Conservation (phyloP, 2,888 invertebrate genomes). For the Drosophila fungiperda region DNA sequence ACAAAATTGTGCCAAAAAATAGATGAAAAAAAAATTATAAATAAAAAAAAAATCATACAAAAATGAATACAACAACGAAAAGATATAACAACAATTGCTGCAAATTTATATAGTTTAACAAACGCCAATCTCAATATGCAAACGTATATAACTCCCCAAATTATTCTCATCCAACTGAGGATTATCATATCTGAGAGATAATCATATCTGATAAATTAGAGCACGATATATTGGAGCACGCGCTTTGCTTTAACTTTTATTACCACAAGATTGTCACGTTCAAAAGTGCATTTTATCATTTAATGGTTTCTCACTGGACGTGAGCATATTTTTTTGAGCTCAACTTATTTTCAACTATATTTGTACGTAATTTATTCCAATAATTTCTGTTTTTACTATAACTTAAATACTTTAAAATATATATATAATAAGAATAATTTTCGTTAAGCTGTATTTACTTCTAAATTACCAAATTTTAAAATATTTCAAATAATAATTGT, state of each 20-base stretch:
- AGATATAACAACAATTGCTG: constrained; percentile 5
- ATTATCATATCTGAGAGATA: constrained; percentile 10
- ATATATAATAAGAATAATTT: not conserved
- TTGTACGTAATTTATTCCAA: not conserved
- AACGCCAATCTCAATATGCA: constrained; percentile 63
- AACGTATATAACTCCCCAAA: constrained; percentile 38
- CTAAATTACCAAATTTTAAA: too few relatives aligned
- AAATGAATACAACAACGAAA: constrained; percentile 31
- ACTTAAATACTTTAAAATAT: not conserved
- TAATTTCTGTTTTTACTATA: not conserved
- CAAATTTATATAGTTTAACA: constrained; percentile 56
- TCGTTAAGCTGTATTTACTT: too few relatives aligned
- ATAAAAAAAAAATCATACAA: constrained; percentile 65
- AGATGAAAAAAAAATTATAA: constrained; percentile 68
- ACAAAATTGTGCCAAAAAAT: constrained; percentile 79
- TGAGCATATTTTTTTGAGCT: not conserved
- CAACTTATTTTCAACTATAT: not conserved
- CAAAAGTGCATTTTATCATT: constrained; percentile 6
- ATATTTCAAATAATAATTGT: too few relatives aligned
- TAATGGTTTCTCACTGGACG: not conserved
- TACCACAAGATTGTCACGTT: constrained; percentile 39
- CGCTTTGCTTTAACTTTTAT: constrained; percentile 20
- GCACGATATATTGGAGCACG: constrained; percentile 23
- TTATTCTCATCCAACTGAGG: constrained; percentile 2
- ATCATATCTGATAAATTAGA: constrained; percentile 9